Conservation (phyloP, 2,113 vertebrate genomes). For the Peromyscus polionotus region DNA sequence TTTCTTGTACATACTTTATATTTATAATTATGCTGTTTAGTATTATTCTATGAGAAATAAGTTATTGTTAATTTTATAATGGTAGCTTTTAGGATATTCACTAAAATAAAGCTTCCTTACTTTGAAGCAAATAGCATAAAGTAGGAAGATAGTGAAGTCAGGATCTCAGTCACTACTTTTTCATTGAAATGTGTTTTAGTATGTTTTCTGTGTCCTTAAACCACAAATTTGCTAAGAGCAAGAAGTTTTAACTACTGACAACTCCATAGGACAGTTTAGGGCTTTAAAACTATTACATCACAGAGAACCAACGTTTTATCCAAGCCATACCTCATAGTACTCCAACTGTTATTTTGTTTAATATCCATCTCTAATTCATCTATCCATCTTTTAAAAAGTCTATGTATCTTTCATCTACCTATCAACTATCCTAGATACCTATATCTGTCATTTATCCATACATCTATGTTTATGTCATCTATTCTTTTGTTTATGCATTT, state of each 20-base stretch:
- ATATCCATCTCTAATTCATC: background rate
- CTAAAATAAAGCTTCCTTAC: background rate
- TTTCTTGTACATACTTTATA: background rate
- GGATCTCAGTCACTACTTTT: background rate
- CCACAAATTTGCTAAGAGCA: background rate
- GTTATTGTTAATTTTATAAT: constrained; percentile 10
- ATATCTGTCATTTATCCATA: background rate
- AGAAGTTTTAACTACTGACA: background rate
- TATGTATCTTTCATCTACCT: background rate
- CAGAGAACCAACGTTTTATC: background rate
- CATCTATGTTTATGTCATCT: background rate
- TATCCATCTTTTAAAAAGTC: background rate
- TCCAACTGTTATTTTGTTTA: background rate
- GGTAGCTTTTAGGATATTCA: background rate
- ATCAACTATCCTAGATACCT: too few species aligned
- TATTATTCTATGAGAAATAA: background rate
- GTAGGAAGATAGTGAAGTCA: background rate
- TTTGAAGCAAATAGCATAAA: background rate
- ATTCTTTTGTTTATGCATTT: too few species aligned
- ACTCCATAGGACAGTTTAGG: background rate
- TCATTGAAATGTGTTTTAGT: background rate
- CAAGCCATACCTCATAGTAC: background rate
- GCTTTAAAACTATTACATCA: background rate
- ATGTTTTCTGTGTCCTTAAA: background rate
- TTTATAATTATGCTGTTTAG: background rate